Evolutionary conservation across 2,888 invertebrate genomes (phyloP), one percentile per base, ranked within the genome.

Genomic region (Heteromurus nitidus): DNA sequence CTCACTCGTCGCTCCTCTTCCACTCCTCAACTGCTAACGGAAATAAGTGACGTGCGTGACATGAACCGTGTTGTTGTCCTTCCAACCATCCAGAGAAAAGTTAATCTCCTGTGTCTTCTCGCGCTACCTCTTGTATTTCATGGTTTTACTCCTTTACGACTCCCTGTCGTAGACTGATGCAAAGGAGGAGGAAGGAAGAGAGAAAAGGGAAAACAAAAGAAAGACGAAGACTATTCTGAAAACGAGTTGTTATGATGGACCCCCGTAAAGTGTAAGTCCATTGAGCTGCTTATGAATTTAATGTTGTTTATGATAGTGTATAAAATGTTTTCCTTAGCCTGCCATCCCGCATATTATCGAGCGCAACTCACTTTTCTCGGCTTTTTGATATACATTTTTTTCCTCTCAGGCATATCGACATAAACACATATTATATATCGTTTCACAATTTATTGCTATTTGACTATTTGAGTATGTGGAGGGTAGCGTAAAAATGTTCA

Each of bases 21-120:
- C 5, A 5, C 5, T 13, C 5, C 36, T 47, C 47, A 3, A 47
- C 47, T 50, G 31, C 16, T 11, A 70, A 68, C 53, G 68, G 30
- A 68, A 20, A 68, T 30, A 69, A 65, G 67, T 65, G 82, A 77
- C 64, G 76, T 82, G 82, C 77, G 77, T 77, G 82, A 77, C 73
- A 36, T 50, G 62, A 64, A 68, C 67, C 72, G 82, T 73, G 77
- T 82, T 69, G 74, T 79, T 42, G 28, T 58, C 42, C 70, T 70
- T 58, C 58, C 30, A 50, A 42, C 42, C 30, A 68, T 68, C 47
- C 68, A 30, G 30, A 74, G 42, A 31, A 74, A 74, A 65, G 83
- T 73, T 83, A 83, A 81, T 83, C 83, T 81, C 80, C 47, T 60
- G 69, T 79, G 53, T 73, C 44, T 67, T 31, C 47, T 26, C 65